Conservation (phyloP, 1,140 invertebrate genomes). For the Tribolium castaneum region DNA sequence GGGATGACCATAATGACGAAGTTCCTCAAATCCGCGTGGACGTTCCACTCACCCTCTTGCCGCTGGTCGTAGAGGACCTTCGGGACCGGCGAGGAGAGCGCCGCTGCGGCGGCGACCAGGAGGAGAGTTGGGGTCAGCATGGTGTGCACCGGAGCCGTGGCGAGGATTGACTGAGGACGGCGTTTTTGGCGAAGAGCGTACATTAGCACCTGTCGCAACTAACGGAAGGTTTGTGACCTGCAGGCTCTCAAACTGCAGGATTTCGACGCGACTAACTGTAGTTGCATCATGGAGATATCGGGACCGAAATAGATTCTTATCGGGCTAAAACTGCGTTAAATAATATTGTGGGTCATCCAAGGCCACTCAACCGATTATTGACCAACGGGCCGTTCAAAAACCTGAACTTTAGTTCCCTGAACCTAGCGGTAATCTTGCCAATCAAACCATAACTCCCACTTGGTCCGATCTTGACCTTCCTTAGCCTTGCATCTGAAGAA, state of each 20-base stretch:
- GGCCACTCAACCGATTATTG: not conserved
- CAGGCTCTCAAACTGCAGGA: not conserved
- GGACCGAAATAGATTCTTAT: constrained; percentile 10
- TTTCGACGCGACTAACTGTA: not conserved
- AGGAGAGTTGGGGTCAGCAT: constrained; percentile 4
- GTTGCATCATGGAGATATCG: constrained; percentile 7
- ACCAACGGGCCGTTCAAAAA: not conserved
- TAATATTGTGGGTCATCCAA: not conserved
- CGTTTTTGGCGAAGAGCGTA: constrained; percentile 38
- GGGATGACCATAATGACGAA: constrained; percentile 72
- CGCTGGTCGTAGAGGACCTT: constrained; percentile 54
- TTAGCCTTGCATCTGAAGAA: constrained; percentile 40
- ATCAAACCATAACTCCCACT: constrained; percentile 37
- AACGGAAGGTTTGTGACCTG: constrained; percentile 25
- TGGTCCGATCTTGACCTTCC: constrained; percentile 40
- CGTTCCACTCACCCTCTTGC: constrained; percentile 67
- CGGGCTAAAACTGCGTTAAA: not conserved
- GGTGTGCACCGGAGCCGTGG: constrained; percentile 9
- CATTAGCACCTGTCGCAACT: not conserved
- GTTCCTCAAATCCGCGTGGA: constrained; percentile 73
- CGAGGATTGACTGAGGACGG: constrained; percentile 26
- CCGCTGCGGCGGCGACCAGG: not conserved
- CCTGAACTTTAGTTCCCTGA: constrained; percentile 37
- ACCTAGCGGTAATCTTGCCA: constrained; percentile 43
- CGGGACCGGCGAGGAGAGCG: constrained; percentile 38